Base-by-base conservation (phyloP, 2,888 invertebrate genomes). In the Polydrusus tereticollis region DNA sequence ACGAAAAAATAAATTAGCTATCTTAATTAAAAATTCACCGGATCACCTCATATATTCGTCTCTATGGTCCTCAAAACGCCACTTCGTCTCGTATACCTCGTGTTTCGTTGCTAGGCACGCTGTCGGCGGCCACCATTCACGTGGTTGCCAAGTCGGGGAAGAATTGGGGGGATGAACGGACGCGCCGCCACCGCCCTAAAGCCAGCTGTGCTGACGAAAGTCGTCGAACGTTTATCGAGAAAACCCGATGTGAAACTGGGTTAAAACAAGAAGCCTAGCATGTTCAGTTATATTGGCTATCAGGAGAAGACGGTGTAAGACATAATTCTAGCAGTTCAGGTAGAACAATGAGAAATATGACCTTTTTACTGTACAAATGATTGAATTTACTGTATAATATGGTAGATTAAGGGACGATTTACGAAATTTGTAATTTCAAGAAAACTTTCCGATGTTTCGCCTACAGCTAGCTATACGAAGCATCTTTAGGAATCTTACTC, bases 151-250 rank as follows among this genome's bases (percentile, higher is more conserved):
- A 21, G 29, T 29, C 52, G 20, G 16, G 52, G 52, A 29, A 16
- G 26, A 16, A 29, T 52, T 52, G 52, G 52, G 52, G 29, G 52
- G 50, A 52, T 52, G 29, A 52, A 16, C 52, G 52, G 16, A 26
- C 52, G 29, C 7, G 81, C 80, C 83, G 83, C 82, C 82, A 81
- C 82, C 83, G 83, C 84, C 84, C 84, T 82, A 82, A 79, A 80
- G 83, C 83, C 84, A 84, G 84, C 83, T 84, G 84, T 83, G 83
- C 82, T 80, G 81, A 78, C 81, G 81, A 82, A 82, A 82, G 82
- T 83, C 83, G 81, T 33, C 62, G 62, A 62, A 47, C 1, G 33
- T 2, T n/a, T 33, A n/a, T 62, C 62, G 62, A 20, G n/a, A 33
- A 21, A 5, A 18, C 21, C 62, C 47, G 62, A 10, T 7, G 18